Conservation (phyloP, 2,113 vertebrate genomes). For the Castor canadensis region DNA sequence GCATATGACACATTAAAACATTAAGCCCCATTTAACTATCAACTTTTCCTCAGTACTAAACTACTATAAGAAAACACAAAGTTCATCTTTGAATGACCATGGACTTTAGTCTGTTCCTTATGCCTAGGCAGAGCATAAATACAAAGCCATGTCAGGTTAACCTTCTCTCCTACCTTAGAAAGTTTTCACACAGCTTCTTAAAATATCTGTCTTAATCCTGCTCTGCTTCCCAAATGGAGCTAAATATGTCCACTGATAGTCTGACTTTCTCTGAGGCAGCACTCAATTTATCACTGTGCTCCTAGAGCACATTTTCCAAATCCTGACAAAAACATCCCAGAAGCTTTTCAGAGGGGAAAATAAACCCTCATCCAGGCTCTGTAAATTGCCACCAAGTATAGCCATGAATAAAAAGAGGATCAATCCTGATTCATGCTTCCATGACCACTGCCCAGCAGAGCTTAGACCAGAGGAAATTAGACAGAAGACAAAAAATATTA, state of each 20-base stretch:
- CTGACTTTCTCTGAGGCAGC: constrained; percentile 60
- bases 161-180: constrained; percentile 38
- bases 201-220: constrained; percentile 31
- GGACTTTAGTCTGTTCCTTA: not conserved
- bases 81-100: not conserved
- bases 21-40: not conserved
- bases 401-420: constrained; percentile 63
- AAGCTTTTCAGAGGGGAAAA: constrained; percentile 58
- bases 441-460: not conserved
- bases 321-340: constrained; percentile 55
- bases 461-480: constrained; percentile 33
- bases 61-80: not conserved
- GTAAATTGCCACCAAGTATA: constrained; percentile 60
- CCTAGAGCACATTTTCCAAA: constrained; percentile 53
- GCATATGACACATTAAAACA: not conserved
- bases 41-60: not conserved
- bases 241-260: constrained; percentile 56
- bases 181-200: constrained; percentile 34
- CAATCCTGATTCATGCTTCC: constrained; percentile 47
- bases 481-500: constrained; percentile 32
- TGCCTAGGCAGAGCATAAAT: not conserved
- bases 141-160: not conserved
- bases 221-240: constrained; percentile 39
- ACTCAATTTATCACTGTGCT: constrained; percentile 61
- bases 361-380: constrained; percentile 50